These are phyloP conservation scores for Drosophila kepulauana DNA, from an alignment of 1,140 invertebrate genomes.

Conservation along the genomic window DNA sequence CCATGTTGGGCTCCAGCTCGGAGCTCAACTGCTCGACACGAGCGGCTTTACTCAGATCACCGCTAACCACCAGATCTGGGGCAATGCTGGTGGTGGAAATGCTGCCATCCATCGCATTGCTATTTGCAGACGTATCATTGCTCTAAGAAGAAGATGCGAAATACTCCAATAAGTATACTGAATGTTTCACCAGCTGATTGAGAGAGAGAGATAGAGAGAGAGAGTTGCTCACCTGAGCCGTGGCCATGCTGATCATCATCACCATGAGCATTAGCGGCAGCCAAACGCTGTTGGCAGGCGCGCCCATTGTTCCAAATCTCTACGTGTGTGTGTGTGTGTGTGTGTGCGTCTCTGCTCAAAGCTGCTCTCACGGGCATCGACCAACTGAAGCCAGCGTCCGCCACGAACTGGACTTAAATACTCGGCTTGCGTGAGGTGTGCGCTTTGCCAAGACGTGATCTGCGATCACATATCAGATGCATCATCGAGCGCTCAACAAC, in stretches of 20 bases:
- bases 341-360: neutral
- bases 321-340: neutral
- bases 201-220: too few species aligned
- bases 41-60: slow-evolving; percentile 39
- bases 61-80: slow-evolving; percentile 32
- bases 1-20: neutral
- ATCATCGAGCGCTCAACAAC: slow-evolving; percentile 52
- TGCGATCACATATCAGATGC: slow-evolving; percentile 63
- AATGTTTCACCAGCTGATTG: neutral
- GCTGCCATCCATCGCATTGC: slow-evolving; percentile 4
- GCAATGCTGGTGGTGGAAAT: slow-evolving; percentile 10
- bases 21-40: slow-evolving; percentile 32
- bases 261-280: slow-evolving; percentile 42
- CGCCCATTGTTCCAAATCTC: slow-evolving; percentile 29
- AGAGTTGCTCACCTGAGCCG: slow-evolving; percentile 24
- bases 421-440: slow-evolving; percentile 22
- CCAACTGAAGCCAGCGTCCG: slow-evolving; percentile 62
- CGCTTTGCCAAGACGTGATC: slow-evolving; percentile 62
- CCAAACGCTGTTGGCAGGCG: slow-evolving; percentile 58
- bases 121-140: slow-evolving; percentile 27
- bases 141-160: slow-evolving; percentile 1
- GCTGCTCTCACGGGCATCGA: slow-evolving; percentile 14
- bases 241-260: slow-evolving; percentile 26
- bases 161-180: too few species aligned
- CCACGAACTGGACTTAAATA: slow-evolving; percentile 70